These are phyloP conservation scores for Zaprionus nigranus DNA, from an alignment of 1,140 invertebrate species.

Conservation along the genomic window DNA sequence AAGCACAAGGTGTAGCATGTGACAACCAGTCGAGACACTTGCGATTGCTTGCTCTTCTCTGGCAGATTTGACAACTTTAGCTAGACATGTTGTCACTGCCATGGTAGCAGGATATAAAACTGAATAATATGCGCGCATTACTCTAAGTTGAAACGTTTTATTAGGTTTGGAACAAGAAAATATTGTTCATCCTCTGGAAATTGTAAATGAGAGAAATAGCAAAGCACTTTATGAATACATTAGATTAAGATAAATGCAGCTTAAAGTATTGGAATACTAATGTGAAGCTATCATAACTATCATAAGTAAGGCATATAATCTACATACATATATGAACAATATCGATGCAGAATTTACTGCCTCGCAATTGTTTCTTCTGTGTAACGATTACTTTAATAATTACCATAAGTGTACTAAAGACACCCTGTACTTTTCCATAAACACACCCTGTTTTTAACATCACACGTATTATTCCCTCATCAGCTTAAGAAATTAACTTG, in stretches of 20 bases:
- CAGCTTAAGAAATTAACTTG: conserved; percentile 4
- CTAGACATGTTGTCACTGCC: not conserved
- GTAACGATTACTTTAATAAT: too few species aligned
- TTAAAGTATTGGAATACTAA: too few species aligned
- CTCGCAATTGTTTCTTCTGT: too few species aligned
- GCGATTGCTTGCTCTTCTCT: not conserved
- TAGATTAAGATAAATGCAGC: too few species aligned
- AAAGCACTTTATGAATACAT: too few species aligned
- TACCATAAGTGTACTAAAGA: not conserved
- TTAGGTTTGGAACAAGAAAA: too few species aligned
- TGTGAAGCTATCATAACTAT: too few species aligned
- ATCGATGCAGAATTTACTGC: too few species aligned
- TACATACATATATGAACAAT: too few species aligned
- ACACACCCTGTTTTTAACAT: not conserved
- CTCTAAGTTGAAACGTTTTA: not conserved
- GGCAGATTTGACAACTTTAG: not conserved
- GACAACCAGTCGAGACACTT: not conserved
- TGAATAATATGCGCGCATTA: not conserved
- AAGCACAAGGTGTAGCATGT: not conserved
- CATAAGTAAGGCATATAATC: too few species aligned
- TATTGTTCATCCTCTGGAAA: too few species aligned
- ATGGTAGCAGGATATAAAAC: not conserved
- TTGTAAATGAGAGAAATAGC: too few species aligned
- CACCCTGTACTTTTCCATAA: not conserved
- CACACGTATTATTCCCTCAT: not conserved